Base-by-base conservation (phyloP, 2,113 vertebrate species). In the Lonchura striata region DNA sequence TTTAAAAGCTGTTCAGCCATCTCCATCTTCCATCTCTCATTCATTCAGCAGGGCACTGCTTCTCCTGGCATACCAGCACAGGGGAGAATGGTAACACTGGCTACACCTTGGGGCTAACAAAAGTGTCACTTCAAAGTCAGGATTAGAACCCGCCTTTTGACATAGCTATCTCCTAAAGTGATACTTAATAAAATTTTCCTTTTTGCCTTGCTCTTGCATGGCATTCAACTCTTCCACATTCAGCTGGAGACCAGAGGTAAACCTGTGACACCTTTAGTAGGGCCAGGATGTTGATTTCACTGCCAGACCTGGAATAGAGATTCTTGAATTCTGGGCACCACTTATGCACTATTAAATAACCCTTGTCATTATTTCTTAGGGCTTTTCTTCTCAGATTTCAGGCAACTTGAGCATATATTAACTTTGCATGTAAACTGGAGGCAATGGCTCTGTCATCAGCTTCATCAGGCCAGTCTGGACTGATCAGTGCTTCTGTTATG, bases 91-190 rank as follows among this genome's bases (percentile, higher is more conserved):
- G 24, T 21, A 68, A 63, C 13, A 41, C 37, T 83, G 44, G 49
- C 11, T 57, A n/a, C 15, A 44, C 19, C 6, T 37, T 23, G 44
- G 31, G 27, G 17, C 53, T 80, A 44, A 37, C 18, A 44, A 35
- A 82, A 86, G 15, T 10, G 31, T 59, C 56, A 35, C 39, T 42
- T 84, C 35, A 63, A 92, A 95, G 60, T 47, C 65, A 71, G 35
- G 11, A 61, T 69, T 60, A 49, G 25, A 88, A 35, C 25, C 21
- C 65, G 65, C 54, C 25, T 88, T 88, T 80, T 80, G 41, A 46
- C 17, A 8, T 9, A 53, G 63, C 0, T 0, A 12, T 83, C 31
- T 82, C n/a, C 37, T 20, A 82, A 39, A 0, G 4, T n/a, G 49
- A 49, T 39, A 54, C 47, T 53, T 53, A 7, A 11, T 41, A 42